phyloP scores from a whole-genome alignment of 2,113 vertebrate genomes.

The Dendropsophus ebraccatus region DNA sequence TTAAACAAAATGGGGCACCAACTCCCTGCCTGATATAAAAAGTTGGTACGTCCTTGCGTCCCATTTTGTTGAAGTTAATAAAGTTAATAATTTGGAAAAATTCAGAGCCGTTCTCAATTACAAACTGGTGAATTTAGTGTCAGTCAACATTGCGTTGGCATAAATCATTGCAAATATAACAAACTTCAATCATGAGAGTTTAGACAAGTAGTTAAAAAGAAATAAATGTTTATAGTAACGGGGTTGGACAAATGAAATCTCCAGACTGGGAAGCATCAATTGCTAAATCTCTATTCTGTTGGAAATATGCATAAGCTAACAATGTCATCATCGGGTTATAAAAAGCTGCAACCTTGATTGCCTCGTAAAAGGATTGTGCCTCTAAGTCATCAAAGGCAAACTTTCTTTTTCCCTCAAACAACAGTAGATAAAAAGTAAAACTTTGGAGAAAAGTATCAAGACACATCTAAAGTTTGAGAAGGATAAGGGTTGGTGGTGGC shows the following conservation, averaged over 20 bases:
- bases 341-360: slow-evolving; percentile 34
- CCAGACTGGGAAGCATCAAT: slow-evolving; percentile 13
- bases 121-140: not conserved
- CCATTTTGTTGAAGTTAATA: too few species aligned
- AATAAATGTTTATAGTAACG: slow-evolving; percentile 3
- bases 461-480: not conserved
- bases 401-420: not conserved
- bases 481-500: not conserved
- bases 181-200: slow-evolving; percentile 19
- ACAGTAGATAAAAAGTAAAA: not conserved
- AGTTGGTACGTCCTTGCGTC: too few species aligned
- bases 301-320: slow-evolving; percentile 17
- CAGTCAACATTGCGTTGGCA: not conserved
- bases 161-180: not conserved
- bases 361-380: slow-evolving; percentile 6
- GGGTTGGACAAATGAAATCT: slow-evolving; percentile 22
- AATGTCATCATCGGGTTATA: slow-evolving; percentile 14
- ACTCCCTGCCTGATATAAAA: too few species aligned
- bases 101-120: not conserved
- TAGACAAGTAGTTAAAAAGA: not conserved
- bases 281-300: not conserved
- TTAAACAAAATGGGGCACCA: too few species aligned
- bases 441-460: not conserved
- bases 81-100: too few species aligned
- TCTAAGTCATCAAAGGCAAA: not conserved